Conservation (phyloP, 2,797 vertebrate genomes). For the Neostethus bicornis region DNA sequence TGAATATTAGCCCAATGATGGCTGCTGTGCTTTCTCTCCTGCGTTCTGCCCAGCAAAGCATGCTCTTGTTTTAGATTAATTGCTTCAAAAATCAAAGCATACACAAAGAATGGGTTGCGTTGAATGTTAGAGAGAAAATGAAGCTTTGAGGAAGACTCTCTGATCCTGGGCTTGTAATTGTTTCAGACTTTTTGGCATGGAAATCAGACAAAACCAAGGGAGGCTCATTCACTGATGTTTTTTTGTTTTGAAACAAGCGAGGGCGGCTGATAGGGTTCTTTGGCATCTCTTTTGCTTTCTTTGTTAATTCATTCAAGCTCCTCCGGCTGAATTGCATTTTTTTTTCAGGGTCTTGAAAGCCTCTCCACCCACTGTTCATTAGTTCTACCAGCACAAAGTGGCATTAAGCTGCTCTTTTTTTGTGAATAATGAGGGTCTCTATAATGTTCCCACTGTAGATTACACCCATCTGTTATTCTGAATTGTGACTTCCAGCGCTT, state of each 20-base stretch:
- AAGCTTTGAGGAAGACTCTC: constrained; percentile 32
- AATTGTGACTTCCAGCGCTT: constrained; percentile 46
- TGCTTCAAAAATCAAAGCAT: constrained; percentile 66
- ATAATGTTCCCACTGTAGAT: constrained; percentile 47
- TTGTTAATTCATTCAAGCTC: constrained; percentile 44
- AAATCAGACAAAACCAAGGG: constrained; percentile 36
- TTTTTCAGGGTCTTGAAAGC: constrained; percentile 37
- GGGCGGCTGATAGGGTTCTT: constrained; percentile 39
- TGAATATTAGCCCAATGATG: constrained; percentile 45
- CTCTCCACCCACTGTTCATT: constrained; percentile 63
- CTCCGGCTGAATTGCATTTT: constrained; percentile 47
- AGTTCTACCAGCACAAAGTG: constrained; percentile 34
- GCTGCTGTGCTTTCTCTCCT: constrained; percentile 10
- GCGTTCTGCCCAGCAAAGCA: constrained; percentile 20
- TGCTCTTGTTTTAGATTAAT: constrained; percentile 62
- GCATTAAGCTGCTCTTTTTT: constrained; percentile 59
- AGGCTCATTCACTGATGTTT: constrained; percentile 52
- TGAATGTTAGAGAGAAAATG: constrained; percentile 17
- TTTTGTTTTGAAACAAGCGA: constrained; percentile 37
- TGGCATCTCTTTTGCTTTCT: constrained; percentile 25
- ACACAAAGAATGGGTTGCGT: constrained; percentile 22
- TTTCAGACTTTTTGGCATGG: constrained; percentile 59
- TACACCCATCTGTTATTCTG: constrained; percentile 58
- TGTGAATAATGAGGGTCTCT: constrained; percentile 56
- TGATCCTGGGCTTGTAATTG: constrained; percentile 65